Base-by-base conservation (phyloP, 2,888 invertebrate genomes). In the Aporophyla lueneburgensis region DNA sequence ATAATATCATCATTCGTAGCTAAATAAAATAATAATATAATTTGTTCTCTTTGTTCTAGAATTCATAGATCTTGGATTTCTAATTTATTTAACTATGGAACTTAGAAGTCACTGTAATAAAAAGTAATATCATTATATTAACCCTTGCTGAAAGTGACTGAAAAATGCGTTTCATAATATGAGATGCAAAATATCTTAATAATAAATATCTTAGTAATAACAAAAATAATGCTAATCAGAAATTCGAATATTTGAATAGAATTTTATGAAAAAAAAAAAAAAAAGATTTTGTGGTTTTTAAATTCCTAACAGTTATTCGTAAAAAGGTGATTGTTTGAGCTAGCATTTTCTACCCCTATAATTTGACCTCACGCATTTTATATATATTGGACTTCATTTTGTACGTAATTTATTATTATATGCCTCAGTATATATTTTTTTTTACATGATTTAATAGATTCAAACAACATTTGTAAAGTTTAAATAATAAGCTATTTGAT, bases 31-130 rank as follows among this genome's bases (percentile, higher is more conserved):
- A 59, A 54, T 27, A 24, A 65, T 53, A 72, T 56, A 58, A 40
- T 61, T 69, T 69, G 56, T 71, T 84, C 59, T 59, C 59, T 21
- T 71, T 68, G 68, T 66, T 84, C 54, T 74, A 46, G 9, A 5
- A 19, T 53, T 59, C 24, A 61, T 46, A 63, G 43, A 59, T 53
- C 21, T 61, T 51, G 40, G 12, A 7, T n/a, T 73, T 71, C 43
- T 67, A 14, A 24, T 33, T 27, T 24, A 21, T 40, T 56, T 33
- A n/a, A 59, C n/a, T 16, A 54, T 49, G 43, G 21, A 16, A 75
- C 43, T n/a, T 24, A 27, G 51, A 53, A 21, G 68, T 49, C 53
- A 49, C 40, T 21, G 24, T 67, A 21, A 53, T 21, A 59, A 12
- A 63, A 51, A 62, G n/a, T 75, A 62, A 66, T 77, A 75, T 65